Evolutionary conservation across 2,113 vertebrate genomes (phyloP), one percentile per base, ranked within the genome.

Genomic region (Equus przewalskii): DNA sequence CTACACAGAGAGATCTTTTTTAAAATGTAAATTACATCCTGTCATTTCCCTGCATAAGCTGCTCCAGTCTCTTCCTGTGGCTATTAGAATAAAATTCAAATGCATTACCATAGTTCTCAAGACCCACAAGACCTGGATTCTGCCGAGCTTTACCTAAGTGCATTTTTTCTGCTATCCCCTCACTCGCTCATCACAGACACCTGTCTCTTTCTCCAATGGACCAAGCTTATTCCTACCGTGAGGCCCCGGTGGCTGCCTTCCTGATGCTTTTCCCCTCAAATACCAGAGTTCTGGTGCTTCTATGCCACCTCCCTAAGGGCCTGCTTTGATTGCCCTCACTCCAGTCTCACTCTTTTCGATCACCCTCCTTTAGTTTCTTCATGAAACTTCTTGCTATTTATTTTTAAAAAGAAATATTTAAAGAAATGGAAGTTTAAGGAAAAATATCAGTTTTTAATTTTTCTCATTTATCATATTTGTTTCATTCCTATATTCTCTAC

Each of bases 181-280:
- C 36, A 13, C 16, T 60, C 70, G 4, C 33, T 75, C 46, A 44
- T 6, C 58, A 67, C 6, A 4, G 62, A 21, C 41, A 11, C 36
- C 62, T 44, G 13, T 41, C 41, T 62, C 65, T 24, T 41, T 73
- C 51, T 78, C 69, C 36, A 69, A 0, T 2, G 14, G 44, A 46
- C 16, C 41, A 6, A 56, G 9, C 56, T 44, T 7, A 1, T 69
- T 81, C 19, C 19, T 24, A 18, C 15, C 10, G 0, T 0, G 14
- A 13, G 51, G 30, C 30, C 28, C 73, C 64, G 16, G 8, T 0
- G 36, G 18, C 69, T 62, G 18, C 78, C 22, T 15, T 33, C 78
- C 14, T 22, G 33, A 11, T 4, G 24, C 1, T 5, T 2, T 2
- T 22, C 1, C 12, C 14, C 56, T 65, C 51, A 46, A 7, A 41